phyloP scores from a whole-genome alignment of 2,113 vertebrate genomes.

The Hippocampus zosterae region DNA sequence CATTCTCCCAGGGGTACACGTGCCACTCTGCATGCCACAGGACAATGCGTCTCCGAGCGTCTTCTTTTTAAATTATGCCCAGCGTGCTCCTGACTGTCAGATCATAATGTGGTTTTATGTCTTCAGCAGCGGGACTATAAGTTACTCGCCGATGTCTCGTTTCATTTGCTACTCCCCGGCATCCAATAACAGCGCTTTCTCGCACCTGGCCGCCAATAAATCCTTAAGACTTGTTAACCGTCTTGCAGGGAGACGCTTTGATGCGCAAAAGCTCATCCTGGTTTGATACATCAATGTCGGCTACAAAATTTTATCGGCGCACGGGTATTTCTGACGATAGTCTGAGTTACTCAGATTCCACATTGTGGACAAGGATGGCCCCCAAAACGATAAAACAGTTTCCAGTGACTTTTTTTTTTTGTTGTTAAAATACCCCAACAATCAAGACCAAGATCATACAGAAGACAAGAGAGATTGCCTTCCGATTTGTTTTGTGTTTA shows the following conservation, averaged over 20 bases:
- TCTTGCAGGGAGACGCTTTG: constrained; percentile 31
- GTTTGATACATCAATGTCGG: constrained; percentile 9
- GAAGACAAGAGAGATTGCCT: neutral
- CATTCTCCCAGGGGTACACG: neutral
- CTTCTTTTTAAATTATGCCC: constrained; percentile 43
- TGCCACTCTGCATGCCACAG: neutral
- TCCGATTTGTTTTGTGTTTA: neutral
- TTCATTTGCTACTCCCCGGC: constrained; percentile 39
- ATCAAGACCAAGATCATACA: neutral
- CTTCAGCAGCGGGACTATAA: constrained; percentile 48
- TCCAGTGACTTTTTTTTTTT: no score
- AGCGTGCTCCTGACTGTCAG: constrained; percentile 41
- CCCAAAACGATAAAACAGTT: no score
- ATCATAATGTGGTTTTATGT: constrained; percentile 49
- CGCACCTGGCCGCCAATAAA: constrained; percentile 47
- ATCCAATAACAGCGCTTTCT: constrained; percentile 45
- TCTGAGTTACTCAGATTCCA: neutral
- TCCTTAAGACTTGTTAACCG: constrained; percentile 54
- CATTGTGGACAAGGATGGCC: neutral
- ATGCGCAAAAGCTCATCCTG: constrained; percentile 29
- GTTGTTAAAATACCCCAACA: no score
- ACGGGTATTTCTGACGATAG: neutral
- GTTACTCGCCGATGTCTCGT: constrained; percentile 47
- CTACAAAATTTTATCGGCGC: constrained; percentile 13
- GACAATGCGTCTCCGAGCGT: constrained; percentile 24